Base-by-base conservation (phyloP, 1,140 invertebrate genomes). In the Bombus cullumanus region DNA sequence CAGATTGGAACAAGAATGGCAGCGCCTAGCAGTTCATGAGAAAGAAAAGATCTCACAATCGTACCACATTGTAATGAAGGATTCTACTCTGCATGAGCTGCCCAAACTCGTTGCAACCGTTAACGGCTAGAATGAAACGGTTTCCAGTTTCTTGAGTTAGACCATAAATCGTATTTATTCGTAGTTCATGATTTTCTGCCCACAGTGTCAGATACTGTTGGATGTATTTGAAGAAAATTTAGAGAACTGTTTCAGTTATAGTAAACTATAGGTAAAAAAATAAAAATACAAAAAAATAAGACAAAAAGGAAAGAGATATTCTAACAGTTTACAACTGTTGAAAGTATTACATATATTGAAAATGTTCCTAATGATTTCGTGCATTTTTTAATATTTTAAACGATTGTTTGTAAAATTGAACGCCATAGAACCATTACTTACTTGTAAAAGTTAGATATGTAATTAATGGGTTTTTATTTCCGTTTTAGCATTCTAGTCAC, bases 1-100 rank as follows among this genome's bases (percentile, higher is more conserved):
- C 72, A 66, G 90, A 28, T 76, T 94, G 5, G 94, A 94, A 79
- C 80, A 94, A 57, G 93, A 94, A 59, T 95, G 93, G 94, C 91
- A 92, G 18, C 53, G 78, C 64, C 77, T 95, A 0, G 91, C 93
- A 12, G 25, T 93, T 22, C 86, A 90, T 28, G 94, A 95, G 13
- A 94, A 94, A 81, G 85, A 94, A 15, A 90, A 85, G 28, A 92
- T 94, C 22, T 68, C 88, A 22, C 75, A 88, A 37, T 86, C 90
- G 31, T 93, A 91, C 75, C 75, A 92, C 37, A 85, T 80, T 34
- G 83, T 91, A 3, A 88, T 92, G 68, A 84, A 71, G 0, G 86
- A 90, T 2, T 91, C 90, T 1, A 62, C 69, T 43, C 10, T 91
- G 0, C 88, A 91, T 74, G 68, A 91, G 4, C 91, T 93, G 28